These are phyloP conservation scores for Atrichornis clamosus DNA, from an alignment of 2,113 vertebrate species.

Conservation along the genomic window DNA sequence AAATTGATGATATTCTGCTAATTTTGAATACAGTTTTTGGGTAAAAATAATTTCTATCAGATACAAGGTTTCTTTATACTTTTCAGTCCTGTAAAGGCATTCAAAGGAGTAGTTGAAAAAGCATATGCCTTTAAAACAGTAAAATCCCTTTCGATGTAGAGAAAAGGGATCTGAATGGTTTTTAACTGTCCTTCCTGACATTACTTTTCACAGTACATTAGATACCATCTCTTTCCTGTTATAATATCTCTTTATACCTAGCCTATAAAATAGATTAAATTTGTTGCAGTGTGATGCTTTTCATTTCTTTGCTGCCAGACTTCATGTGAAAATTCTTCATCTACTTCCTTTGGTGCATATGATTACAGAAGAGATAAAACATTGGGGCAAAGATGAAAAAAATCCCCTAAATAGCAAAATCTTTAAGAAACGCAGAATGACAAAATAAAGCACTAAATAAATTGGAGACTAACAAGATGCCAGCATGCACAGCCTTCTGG, in stretches of 20 bases:
- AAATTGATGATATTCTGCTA: neutral
- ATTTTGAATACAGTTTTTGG: neutral
- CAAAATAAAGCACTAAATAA: neutral
- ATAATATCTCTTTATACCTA: neutral
- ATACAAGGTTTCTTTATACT: neutral
- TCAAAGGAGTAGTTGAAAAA: neutral
- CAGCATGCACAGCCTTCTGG: neutral
- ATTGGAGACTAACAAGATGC: neutral
- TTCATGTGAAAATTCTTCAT: neutral
- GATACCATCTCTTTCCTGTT: neutral
- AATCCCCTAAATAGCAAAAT: neutral
- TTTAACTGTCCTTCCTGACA: slow-evolving; percentile 3
- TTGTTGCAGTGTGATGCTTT: slow-evolving; percentile 11
- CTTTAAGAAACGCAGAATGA: neutral
- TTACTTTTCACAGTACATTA: slow-evolving; percentile 21
- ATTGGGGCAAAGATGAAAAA: neutral
- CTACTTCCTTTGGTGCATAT: neutral
- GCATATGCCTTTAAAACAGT: neutral
- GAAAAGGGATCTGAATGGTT: neutral
- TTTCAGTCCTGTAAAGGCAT: neutral
- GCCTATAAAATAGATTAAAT: slow-evolving; percentile 14
- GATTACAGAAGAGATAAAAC: neutral
- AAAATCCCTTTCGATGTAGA: neutral
- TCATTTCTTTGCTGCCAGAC: neutral
- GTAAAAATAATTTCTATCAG: neutral